Conservation (phyloP, 2,113 vertebrate species). For the Spea multiplicata region DNA sequence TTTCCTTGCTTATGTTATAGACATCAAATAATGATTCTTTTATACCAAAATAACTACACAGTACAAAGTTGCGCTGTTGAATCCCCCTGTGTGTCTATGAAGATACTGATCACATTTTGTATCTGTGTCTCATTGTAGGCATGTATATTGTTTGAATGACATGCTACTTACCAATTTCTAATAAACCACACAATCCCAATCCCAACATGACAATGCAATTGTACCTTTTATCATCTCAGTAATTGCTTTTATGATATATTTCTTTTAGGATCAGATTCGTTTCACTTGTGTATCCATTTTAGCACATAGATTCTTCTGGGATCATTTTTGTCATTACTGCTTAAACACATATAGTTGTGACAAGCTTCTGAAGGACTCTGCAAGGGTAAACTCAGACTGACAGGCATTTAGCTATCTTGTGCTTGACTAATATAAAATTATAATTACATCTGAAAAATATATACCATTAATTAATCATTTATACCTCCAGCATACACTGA, state of each 20-base stretch:
- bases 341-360: background rate
- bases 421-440: constrained; percentile 31
- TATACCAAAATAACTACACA: background rate
- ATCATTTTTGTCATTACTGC: background rate
- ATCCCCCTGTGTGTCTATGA: too few species aligned
- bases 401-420: constrained; percentile 30
- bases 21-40: background rate
- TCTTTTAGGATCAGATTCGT: background rate
- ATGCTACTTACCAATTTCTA: too few species aligned
- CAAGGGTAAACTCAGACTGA: constrained; percentile 13
- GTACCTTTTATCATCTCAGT: background rate
- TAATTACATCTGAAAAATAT: constrained; percentile 42
- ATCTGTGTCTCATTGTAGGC: too few species aligned
- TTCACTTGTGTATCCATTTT: background rate
- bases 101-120: too few species aligned
- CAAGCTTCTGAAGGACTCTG: constrained; percentile 16
- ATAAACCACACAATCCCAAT: background rate
- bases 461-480: constrained; percentile 35
- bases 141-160: too few species aligned
- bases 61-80: too few species aligned
- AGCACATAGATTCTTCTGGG: background rate
- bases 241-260: background rate
- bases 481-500: constrained; percentile 13
- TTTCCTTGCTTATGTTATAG: background rate
- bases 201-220: background rate